These are phyloP conservation scores for Siphamia tubifer DNA, from an alignment of 2,113 vertebrate species.

Conservation along the genomic window DNA sequence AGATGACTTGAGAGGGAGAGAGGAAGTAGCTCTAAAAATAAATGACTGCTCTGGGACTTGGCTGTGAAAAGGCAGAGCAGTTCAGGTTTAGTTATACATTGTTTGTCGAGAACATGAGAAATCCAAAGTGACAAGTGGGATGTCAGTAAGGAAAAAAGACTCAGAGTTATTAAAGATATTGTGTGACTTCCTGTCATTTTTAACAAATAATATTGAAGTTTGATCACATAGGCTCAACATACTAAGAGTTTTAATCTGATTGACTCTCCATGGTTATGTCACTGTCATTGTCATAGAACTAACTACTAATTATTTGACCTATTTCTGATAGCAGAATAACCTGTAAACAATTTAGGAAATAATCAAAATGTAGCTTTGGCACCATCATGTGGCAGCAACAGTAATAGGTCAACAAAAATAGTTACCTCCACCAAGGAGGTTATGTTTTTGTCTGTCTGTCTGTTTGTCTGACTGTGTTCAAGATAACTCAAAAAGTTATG, in stretches of 20 bases:
- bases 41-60: neutral
- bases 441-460: no score
- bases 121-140: neutral
- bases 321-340: neutral
- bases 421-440: no score
- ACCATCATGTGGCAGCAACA: neutral
- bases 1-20: neutral
- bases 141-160: neutral
- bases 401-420: no score
- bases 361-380: neutral
- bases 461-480: no score
- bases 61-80: neutral
- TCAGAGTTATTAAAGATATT: neutral
- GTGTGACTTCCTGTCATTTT: neutral
- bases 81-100: neutral
- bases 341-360: neutral
- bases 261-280: no score
- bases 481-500: no score
- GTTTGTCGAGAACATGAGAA: neutral
- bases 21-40: conserved; percentile 15
- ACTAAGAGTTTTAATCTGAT: no score
- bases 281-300: no score
- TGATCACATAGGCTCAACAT: no score
- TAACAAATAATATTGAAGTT: neutral
- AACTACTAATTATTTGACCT: no score